Evolutionary conservation across 2,113 vertebrate species (phyloP).

Genomic region (Cebidichthys violaceus): DNA sequence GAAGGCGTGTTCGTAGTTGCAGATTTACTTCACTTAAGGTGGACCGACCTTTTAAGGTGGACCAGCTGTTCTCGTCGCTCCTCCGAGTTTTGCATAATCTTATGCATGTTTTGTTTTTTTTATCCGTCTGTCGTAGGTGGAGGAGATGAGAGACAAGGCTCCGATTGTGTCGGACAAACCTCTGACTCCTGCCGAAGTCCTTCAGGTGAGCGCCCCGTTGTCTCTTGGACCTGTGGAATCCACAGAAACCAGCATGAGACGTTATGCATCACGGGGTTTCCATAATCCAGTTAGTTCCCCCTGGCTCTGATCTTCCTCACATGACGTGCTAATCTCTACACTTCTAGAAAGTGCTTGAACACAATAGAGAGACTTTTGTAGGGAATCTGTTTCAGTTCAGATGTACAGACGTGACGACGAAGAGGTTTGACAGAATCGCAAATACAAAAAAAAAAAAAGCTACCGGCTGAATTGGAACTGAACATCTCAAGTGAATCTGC

Average conservation of each 20-base stretch:
- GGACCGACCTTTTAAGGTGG: neutral
- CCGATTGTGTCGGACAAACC: conserved; percentile 72
- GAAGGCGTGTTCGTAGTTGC: neutral
- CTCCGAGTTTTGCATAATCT: neutral
- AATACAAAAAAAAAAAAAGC: neutral
- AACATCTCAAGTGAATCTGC: conserved; percentile 11
- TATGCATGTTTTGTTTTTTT: neutral
- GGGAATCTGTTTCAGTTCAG: neutral
- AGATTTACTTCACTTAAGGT: neutral
- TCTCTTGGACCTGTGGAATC: neutral
- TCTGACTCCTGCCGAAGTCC: conserved; percentile 77
- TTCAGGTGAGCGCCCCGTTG: conserved; percentile 68
- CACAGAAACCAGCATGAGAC: conserved; percentile 30
- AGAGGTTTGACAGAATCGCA: neutral
- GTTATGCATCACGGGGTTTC: neutral
- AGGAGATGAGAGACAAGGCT: conserved; percentile 76
- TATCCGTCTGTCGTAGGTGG: conserved; percentile 53
- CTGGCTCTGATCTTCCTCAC: conserved; percentile 36
- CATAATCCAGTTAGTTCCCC: conserved; percentile 50
- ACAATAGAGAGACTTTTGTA: neutral
- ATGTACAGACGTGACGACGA: no score
- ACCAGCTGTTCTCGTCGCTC: neutral
- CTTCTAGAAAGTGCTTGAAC: neutral
- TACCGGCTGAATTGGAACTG: neutral
- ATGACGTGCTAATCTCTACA: conserved; percentile 44